A percentile compares a stretch with the other conserved stretches of the same genome.
Evolutionary conservation across 2,888 invertebrate genomes (phyloP).

Genomic region (Exephanes ischioxanthus): DNA sequence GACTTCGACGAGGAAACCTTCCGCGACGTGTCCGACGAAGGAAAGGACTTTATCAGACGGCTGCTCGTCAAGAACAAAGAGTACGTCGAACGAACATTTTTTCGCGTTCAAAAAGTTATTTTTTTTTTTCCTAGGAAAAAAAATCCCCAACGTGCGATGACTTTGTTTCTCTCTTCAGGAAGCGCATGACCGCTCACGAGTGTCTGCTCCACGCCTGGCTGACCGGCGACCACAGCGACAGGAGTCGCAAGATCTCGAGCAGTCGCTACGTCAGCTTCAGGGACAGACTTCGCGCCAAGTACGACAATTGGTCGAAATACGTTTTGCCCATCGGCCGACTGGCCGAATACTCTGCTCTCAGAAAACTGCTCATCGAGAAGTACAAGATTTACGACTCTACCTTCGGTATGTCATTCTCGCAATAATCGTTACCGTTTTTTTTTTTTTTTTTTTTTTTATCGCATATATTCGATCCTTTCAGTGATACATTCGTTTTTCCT

Average conservation of each 20-base stretch:
- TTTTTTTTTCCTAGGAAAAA: not conserved
- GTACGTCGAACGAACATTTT: slow-evolving; percentile 86
- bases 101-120: too few species aligned
- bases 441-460: not conserved
- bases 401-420: slow-evolving; percentile 89
- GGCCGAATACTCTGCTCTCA: slow-evolving; percentile 98
- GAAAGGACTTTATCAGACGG: slow-evolving; percentile 98
- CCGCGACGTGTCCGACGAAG: slow-evolving; percentile 97
- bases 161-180: slow-evolving; percentile 86
- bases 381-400: slow-evolving; percentile 98
- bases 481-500: slow-evolving; percentile 6
- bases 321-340: slow-evolving; percentile 97
- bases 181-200: slow-evolving; percentile 99
- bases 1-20: slow-evolving; percentile 99
- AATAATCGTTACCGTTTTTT: not conserved
- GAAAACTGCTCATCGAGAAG: slow-evolving; percentile 97
- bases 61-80: slow-evolving; percentile 97
- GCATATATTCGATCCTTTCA: not conserved
- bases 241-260: slow-evolving; percentile 92
- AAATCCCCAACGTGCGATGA: not conserved
- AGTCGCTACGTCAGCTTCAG: slow-evolving; percentile 95
- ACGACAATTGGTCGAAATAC: slow-evolving; percentile 93
- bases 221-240: slow-evolving; percentile 92
- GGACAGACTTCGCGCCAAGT: slow-evolving; percentile 94
- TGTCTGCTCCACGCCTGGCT: slow-evolving; percentile 98